Percentiles rank a stretch among this genome's conserved stretches.
These are phyloP conservation scores for Megalopta genalis DNA, from an alignment of 1,140 invertebrate genomes.

Conservation along the genomic window DNA sequence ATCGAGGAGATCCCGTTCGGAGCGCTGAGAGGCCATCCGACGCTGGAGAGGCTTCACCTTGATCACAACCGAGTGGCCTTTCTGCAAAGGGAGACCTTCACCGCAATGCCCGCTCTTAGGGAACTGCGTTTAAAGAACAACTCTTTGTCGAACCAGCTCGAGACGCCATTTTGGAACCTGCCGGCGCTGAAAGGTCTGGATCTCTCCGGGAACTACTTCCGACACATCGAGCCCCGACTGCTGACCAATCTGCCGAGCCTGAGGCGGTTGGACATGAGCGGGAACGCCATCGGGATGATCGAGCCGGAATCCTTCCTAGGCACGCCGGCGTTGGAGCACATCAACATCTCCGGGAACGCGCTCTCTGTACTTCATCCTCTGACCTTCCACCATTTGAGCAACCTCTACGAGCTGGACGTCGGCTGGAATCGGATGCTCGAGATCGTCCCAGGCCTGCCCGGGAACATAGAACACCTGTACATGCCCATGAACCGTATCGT, in stretches of 20 bases:
- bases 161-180: slow-evolving; percentile 89
- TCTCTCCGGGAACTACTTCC: slow-evolving; percentile 88
- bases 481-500: slow-evolving; percentile 87
- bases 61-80: slow-evolving; percentile 88
- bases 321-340: slow-evolving; percentile 86
- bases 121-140: slow-evolving; percentile 90
- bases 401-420: slow-evolving; percentile 89
- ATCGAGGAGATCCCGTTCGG: slow-evolving; percentile 88
- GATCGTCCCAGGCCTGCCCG: slow-evolving; percentile 86
- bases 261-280: slow-evolving; percentile 88
- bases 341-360: slow-evolving; percentile 89
- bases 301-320: slow-evolving; percentile 87
- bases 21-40: slow-evolving; percentile 87
- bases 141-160: slow-evolving; percentile 83
- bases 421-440: slow-evolving; percentile 87
- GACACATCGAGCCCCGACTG: slow-evolving; percentile 85
- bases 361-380: slow-evolving; percentile 85
- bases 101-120: slow-evolving; percentile 89
- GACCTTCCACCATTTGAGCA: slow-evolving; percentile 86
- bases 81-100: slow-evolving; percentile 88
- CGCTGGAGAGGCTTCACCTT: slow-evolving; percentile 88
- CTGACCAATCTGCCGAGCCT: slow-evolving; percentile 88
- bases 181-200: slow-evolving; percentile 90
- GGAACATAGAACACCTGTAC: slow-evolving; percentile 88
- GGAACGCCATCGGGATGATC: slow-evolving; percentile 86